Base-by-base conservation (phyloP, 2,113 vertebrate genomes). In the Anoplopoma fimbria region DNA sequence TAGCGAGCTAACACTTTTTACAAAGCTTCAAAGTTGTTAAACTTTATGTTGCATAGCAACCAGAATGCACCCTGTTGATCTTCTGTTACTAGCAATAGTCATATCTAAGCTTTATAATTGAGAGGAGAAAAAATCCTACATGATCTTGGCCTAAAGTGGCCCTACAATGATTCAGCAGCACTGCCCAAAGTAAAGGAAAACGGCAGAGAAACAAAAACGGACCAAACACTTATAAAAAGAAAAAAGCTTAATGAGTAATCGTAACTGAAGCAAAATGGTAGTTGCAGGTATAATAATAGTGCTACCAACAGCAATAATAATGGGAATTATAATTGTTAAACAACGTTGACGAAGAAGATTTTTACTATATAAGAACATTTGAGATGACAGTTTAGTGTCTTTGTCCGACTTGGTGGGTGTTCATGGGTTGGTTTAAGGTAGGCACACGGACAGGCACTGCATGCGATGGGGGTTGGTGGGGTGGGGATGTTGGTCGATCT, bases 381-480 rank as follows among this genome's bases (percentile, higher is more conserved):
- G 88, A 93, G 91, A 93, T 92, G 93, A 94, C 91, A 92, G 91
- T 85, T 92, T 91, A 88, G 90, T 92, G 94, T 90, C 82, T 87
- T 88, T 85, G 80, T 89, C 93, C 88, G 88, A 92, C 91, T 93
- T 81, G 87, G 90, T 91, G 92, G 87, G 84, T 88, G 93, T 79
- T 93, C 75, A 93, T 89, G 94, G 92, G 89, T 93, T 90, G 88
- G 92, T 94, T 84, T 75, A 90, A 92, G 95, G 96, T 96, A 96
- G 97, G 97, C 97, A 96, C 97, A 97, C 91, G 95, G 90, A 95
- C 95, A 97, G 97, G 96, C 96, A 97, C 97, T 96, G 97, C 96
- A 97, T 97, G 97, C 97, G 95, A 95, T 95, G 89, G 94, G 91
- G 65, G 82, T 49, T 53, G 31, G 69, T 42, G 21, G 21, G 61